phyloP scores from a whole-genome alignment of 2,113 vertebrate species.

The Amia ocellicauda region DNA sequence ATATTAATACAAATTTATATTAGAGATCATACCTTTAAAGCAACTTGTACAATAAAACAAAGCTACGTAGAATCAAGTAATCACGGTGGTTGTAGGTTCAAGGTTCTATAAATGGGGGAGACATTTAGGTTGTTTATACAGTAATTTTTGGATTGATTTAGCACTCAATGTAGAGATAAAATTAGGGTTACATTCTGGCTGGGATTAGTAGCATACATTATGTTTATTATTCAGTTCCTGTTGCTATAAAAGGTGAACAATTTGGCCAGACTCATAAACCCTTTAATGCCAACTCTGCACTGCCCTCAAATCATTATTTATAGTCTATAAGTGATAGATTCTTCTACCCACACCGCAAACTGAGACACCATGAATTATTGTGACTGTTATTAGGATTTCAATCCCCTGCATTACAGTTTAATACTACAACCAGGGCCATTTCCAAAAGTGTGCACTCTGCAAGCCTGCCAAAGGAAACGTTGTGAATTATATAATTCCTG shows the following conservation, averaged over 20 bases:
- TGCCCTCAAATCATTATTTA: neutral
- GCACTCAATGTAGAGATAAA: too few species aligned
- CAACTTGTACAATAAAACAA: too few species aligned
- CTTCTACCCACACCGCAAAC: neutral
- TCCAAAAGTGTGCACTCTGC: neutral
- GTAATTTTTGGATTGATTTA: too few species aligned
- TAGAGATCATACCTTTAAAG: too few species aligned
- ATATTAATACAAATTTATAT: too few species aligned
- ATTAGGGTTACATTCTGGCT: too few species aligned
- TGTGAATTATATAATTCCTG: neutral
- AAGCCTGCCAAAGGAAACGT: neutral
- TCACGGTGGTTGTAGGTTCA: too few species aligned
- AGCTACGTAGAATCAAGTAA: too few species aligned
- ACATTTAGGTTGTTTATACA: too few species aligned
- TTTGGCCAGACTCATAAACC: neutral
- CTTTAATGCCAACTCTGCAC: neutral
- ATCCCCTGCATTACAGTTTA: constrained; percentile 6
- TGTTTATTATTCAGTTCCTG: neutral
- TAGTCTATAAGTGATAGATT: neutral
- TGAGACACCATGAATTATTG: constrained; percentile 15
- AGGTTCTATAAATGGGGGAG: too few species aligned
- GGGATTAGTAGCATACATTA: too few species aligned
- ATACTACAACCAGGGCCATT: constrained; percentile 7
- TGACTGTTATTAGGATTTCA: constrained; percentile 10
- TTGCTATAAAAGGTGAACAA: neutral